These are phyloP conservation scores for Aplysina aerophoba DNA, from an alignment of 37 sponge, comb jelly and placozoan genomes.

Conservation along the genomic window DNA sequence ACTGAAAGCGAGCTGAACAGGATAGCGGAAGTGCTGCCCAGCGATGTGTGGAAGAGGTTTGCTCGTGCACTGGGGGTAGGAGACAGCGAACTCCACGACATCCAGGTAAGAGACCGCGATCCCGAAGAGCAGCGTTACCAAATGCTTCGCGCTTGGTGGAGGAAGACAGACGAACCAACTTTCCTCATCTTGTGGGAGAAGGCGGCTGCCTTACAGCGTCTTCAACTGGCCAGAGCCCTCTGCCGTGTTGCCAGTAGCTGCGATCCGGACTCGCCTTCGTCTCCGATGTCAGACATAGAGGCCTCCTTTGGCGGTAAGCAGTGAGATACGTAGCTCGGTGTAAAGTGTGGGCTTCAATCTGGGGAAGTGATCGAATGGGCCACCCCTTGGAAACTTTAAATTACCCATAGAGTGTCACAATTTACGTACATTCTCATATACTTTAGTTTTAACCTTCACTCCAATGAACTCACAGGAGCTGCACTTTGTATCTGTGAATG, in stretches of 20 bases:
- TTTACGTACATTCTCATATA: too few species aligned
- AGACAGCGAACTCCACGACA: slow-evolving; percentile 5
- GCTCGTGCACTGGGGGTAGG: neutral
- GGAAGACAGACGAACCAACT: neutral
- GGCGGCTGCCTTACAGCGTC: neutral
- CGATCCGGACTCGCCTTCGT: neutral
- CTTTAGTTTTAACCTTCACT: too few species aligned
- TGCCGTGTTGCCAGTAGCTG: neutral
- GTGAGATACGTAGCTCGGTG: neutral
- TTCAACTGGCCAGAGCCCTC: neutral
- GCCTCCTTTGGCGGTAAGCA: neutral
- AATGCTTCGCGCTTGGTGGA: slow-evolving; percentile 21
- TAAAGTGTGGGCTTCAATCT: too few species aligned
- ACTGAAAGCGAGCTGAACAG: neutral
- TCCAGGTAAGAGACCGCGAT: neutral
- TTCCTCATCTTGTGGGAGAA: neutral
- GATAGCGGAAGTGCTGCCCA: neutral
- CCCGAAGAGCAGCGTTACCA: slow-evolving; percentile 20
- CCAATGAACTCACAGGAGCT: too few species aligned
- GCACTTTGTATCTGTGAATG: too few species aligned
- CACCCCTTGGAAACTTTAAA: too few species aligned
- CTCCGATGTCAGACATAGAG: neutral
- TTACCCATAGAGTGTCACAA: too few species aligned
- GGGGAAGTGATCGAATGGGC: too few species aligned
- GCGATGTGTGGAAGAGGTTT: slow-evolving; percentile 14